A percentile compares a stretch with the other conserved stretches of the same genome.
Evolutionary conservation across 2,113 vertebrate genomes (phyloP).

Genomic region (Pseudorectes ferrugineus): DNA sequence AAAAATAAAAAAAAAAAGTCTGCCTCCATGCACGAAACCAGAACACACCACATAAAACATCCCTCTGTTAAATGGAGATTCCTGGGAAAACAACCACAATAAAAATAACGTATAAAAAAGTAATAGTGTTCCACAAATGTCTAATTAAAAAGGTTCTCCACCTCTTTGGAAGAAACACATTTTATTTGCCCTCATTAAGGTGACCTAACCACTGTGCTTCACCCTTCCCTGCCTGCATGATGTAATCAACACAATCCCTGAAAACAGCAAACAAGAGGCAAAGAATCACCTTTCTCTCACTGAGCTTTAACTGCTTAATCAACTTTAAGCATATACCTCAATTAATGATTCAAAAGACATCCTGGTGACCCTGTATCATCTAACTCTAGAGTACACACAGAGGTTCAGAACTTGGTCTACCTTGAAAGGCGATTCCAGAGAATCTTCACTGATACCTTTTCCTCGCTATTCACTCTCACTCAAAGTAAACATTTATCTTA

Average conservation of each 20-base stretch:
- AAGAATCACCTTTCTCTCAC: background rate
- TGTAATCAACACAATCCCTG: background rate
- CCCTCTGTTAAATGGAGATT: slow-evolving; percentile 8
- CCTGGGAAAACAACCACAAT: slow-evolving; percentile 50
- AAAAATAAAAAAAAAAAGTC: background rate
- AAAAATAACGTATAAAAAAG: slow-evolving; percentile 61
- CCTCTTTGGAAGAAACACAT: slow-evolving; percentile 60
- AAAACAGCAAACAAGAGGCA: background rate
- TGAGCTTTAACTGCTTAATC: background rate
- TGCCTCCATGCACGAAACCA: background rate
- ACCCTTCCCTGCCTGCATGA: slow-evolving; percentile 13
- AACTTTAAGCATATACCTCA: background rate
- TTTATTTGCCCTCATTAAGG: slow-evolving; percentile 69
- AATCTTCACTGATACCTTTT: background rate
- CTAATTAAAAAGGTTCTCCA: slow-evolving; percentile 61
- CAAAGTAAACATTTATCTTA: background rate
- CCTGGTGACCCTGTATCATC: background rate
- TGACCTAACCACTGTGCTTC: slow-evolving; percentile 54
- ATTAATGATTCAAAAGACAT: background rate
- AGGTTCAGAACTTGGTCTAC: background rate
- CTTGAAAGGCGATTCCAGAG: background rate
- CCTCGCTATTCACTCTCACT: background rate
- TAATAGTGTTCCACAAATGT: slow-evolving; percentile 52
- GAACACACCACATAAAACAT: slow-evolving; percentile 10
- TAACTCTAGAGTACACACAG: background rate